Base-by-base conservation (phyloP, 2,797 vertebrate genomes). In the Glyptemys insculpta region DNA sequence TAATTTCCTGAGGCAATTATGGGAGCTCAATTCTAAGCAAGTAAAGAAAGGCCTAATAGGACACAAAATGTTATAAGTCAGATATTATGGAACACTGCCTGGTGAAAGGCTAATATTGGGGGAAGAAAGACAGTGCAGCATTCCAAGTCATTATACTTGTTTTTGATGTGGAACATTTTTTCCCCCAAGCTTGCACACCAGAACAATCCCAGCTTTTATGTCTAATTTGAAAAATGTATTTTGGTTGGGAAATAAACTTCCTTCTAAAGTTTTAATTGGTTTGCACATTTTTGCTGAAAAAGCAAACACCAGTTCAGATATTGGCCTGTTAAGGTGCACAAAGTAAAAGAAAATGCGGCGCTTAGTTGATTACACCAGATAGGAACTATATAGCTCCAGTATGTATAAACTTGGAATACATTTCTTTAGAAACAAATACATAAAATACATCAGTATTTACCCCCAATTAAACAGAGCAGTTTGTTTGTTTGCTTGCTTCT, bases 361-460 rank as follows among this genome's bases (percentile, higher is more conserved):
- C 82, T 87, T 91, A 68, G 49, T 4, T 94, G 79, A 83, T 88
- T 91, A 95, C 83, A 91, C 59, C 93, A 86, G 16, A 86, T 83
- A 37, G 88, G 52, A 91, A 47, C 57, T 54, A 2, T 84, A 53
- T 93, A 87, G 41, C 25, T 52, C 56, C 12, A 81, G 94, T 90
- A 6, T 87, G 31, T 72, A 88, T 92, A 53, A 91, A 89, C 89
- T 62, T 0, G 0, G 29, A 5, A 5, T 85, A 94, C 19, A 54
- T 31, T 12, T 37, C 21, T 68, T 41, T 93, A 29, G 79, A 16
- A 19, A 31, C 76, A 88, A 86, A 85, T 76, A 78, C 6, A 37
- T 78, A 49, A 84, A 87, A 86, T 54, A 7, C 83, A 86, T 25
- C 76, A 54, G 1, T 92, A 49, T 87, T 96, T 85, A 50, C 94